phyloP scores from a whole-genome alignment of 2,888 invertebrate genomes.

The Cheilosia pagana region DNA sequence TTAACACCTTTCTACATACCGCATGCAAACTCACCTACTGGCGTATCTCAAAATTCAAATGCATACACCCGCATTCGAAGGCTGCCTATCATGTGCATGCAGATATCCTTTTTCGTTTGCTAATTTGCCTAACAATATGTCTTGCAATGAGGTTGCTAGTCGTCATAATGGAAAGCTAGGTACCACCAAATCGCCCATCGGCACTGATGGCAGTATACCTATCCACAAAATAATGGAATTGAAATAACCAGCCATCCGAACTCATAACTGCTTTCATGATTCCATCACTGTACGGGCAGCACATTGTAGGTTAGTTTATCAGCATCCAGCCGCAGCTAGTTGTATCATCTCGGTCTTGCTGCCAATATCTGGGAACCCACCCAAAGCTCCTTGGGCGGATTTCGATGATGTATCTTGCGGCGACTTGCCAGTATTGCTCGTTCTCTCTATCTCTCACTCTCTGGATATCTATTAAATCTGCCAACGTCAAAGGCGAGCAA shows the following conservation, averaged over 20 bases:
- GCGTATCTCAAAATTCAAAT: no score
- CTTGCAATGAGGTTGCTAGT: background rate
- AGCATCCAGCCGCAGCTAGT: conserved; percentile 12
- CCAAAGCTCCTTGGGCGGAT: conserved; percentile 21
- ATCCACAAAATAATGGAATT: conserved; percentile 43
- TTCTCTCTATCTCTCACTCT: conserved; percentile 13
- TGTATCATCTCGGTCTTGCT: conserved; percentile 34
- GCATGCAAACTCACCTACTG: no score
- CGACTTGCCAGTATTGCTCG: conserved; percentile 20
- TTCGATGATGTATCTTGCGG: conserved; percentile 61
- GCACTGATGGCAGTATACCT: conserved; percentile 5
- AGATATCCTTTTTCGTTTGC: background rate
- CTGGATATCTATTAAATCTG: conserved; percentile 7
- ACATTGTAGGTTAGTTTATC: conserved; percentile 7
- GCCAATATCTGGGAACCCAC: conserved; percentile 54
- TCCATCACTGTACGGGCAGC: background rate
- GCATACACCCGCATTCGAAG: background rate
- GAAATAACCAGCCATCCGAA: conserved; percentile 27
- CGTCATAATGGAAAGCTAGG: background rate
- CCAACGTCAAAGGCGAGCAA: conserved; percentile 35
- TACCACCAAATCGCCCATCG: background rate
- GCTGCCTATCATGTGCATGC: background rate
- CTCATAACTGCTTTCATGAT: conserved; percentile 25
- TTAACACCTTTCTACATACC: no score
- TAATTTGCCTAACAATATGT: background rate